Conservation (phyloP, 2,797 vertebrate species). For the Ispidina lecontei region DNA sequence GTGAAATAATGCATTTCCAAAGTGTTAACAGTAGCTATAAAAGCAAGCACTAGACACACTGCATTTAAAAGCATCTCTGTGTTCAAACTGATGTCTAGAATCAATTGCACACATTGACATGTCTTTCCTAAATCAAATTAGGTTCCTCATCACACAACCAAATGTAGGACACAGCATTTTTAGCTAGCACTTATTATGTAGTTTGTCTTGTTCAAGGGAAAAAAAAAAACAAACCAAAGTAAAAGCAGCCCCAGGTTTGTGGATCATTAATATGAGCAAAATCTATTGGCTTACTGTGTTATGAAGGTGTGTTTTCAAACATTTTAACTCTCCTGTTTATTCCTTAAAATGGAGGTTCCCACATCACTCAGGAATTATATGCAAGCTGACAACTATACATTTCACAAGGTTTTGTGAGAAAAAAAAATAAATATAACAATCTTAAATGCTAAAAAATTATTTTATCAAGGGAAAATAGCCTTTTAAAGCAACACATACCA, state of each 20-base stretch:
- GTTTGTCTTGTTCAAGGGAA: neutral
- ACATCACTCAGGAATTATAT: neutral
- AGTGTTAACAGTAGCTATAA: constrained; percentile 65
- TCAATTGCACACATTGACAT: neutral
- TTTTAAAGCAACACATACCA: neutral
- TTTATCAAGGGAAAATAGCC: neutral
- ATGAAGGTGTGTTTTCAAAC: neutral
- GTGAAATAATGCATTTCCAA: constrained; percentile 67
- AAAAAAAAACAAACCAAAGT: neutral
- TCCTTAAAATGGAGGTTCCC: neutral
- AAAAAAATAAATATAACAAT: neutral
- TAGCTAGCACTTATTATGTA: neutral
- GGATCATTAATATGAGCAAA: neutral
- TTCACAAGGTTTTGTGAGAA: neutral
- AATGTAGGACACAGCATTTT: neutral
- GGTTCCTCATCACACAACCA: neutral
- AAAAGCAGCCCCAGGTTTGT: neutral
- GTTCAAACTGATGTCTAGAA: constrained; percentile 14
- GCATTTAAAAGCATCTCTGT: constrained; percentile 42
- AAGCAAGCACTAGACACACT: constrained; percentile 51
- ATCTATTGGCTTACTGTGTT: neutral
- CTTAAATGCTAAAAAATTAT: neutral
- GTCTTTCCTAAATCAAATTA: neutral
- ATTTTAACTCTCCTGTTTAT: neutral
- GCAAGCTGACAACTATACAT: neutral